Evolutionary conservation across 2,797 vertebrate genomes (phyloP), one percentile per base, ranked within the genome.

Genomic region (Babyrousa celebensis): DNA sequence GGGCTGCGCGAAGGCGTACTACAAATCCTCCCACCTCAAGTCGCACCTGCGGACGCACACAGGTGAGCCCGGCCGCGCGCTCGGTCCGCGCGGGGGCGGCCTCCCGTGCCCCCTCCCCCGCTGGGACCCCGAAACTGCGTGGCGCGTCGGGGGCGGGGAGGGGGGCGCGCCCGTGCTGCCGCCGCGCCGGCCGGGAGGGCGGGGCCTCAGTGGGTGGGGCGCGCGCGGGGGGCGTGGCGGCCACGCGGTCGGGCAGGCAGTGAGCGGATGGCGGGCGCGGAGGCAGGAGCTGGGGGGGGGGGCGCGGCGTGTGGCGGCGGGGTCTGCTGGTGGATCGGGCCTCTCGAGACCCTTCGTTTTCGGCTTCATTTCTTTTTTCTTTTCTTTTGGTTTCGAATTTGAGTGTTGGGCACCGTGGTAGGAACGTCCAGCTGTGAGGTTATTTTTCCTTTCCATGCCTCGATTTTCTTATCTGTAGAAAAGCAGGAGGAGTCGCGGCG

Each of bases 1-100:
- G 85, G 99, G 99, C 92, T 99, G 99, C 99, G 98, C 99, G 98
- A 99, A 99, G 98, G 99, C 99, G 97, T 99, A 99, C 95, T 99
- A 99, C 88, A 99, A 99, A 97, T 99, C 99, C 16, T 99, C 99
- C 67, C 99, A 99, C 97, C 98, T 99, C 96, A 99, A 99, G 98
- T 99, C 99, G 56, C 99, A 99, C 98, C 99, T 99, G 98, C 98
- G 99, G 97, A 99, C 99, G 84, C 99, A 99, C 98, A 99, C 99
- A 98, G 99, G 98, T 98, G 95, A 98, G 96, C 15, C 16, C 0
- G 15, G 36, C 25, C 6, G 25, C 6, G 52, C 3, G 2, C 40
- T 11, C 2, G 15, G 18, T 8, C 23, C 27, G 1, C 40, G n/a
- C 16, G 15, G 20, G 70, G 54, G 21, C n/a, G 17, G 12, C 6